A percentile compares a stretch with the other conserved stretches of the same genome.
Conservation (phyloP, 2,797 vertebrate species). For the Pristis pectinata region DNA sequence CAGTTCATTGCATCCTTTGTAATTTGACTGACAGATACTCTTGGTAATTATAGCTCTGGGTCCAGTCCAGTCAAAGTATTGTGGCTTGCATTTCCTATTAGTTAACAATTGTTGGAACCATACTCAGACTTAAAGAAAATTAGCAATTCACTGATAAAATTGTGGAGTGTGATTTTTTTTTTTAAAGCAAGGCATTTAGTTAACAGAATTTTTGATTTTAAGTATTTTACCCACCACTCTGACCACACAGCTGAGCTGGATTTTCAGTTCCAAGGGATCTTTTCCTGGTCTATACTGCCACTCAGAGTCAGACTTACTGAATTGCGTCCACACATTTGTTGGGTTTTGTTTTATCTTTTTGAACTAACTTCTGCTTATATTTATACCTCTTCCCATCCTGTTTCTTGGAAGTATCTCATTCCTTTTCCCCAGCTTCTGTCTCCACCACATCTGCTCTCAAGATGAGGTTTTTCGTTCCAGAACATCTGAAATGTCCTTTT, state of each 20-base stretch:
- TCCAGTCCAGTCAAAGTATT: not conserved
- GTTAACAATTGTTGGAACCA: not conserved
- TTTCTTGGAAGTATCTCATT: no score
- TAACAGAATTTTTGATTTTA: not conserved
- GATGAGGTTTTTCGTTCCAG: no score
- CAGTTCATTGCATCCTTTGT: constrained; percentile 31
- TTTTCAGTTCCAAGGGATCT: not conserved
- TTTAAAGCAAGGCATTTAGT: not conserved
- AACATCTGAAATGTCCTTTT: no score
- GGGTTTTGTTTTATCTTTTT: not conserved
- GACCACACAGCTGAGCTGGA: not conserved
- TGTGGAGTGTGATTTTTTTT: constrained; percentile 2
- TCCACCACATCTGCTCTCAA: no score
- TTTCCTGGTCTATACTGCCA: not conserved
- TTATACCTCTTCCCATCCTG: not conserved
- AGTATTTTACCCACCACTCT: not conserved
- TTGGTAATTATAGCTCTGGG: constrained; percentile 2
- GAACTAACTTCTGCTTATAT: not conserved
- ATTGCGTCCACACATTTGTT: not conserved
- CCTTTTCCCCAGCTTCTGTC: no score
- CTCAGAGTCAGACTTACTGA: not conserved
- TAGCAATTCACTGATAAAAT: not conserved
- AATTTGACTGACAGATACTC: constrained; percentile 24
- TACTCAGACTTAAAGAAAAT: not conserved
- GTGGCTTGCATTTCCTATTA: constrained; percentile 16